Base-by-base conservation (phyloP, 2,797 vertebrate species). In the Rhinella marina region DNA sequence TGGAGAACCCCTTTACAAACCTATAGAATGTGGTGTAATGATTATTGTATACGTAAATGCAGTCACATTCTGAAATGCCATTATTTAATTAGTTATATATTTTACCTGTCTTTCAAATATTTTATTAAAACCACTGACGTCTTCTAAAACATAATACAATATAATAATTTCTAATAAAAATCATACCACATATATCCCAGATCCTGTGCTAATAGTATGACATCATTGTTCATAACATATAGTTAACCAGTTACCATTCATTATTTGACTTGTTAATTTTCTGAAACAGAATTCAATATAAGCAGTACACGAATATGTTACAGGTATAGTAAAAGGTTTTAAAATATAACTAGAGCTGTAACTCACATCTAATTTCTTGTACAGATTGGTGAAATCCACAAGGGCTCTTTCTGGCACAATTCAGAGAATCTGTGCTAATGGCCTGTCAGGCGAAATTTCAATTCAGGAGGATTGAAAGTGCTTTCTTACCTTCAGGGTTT, bases 401-500 rank as follows among this genome's bases (percentile, higher is more conserved):
- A 92, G 73, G 88, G 91, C 90, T 92, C 92, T 92, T 92, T 90
- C 91, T 90, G 90, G 85, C 73, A 86, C 72, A 78, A 75, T 88
- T 89, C 79, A 76, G 88, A 92, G 81, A 89, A 89, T 88, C 88
- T 87, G 86, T 90, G 86, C 88, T 90, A 91, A 89, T 83, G 92
- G 83, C 82, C 88, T 91, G 86, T 87, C 87, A 92, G 88, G 86
- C 89, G 86, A 91, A 91, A 89, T 86, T 89, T 91, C 90, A 83
- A 89, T 62, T 76, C 62, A 83, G 68, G 32, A 84, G 73, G 54
- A 86, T 68, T 70, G 84, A 87, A 90, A 93, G 86, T 90, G 86
- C 91, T 92, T 92, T 93, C 92, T 92, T 93, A 91, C 92, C 92
- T 93, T 90, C 62, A 91, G 92, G 90, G 86, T 91, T 88, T 70